Base-by-base conservation (phyloP, 1,140 invertebrate species). In the Limonius californicus region DNA sequence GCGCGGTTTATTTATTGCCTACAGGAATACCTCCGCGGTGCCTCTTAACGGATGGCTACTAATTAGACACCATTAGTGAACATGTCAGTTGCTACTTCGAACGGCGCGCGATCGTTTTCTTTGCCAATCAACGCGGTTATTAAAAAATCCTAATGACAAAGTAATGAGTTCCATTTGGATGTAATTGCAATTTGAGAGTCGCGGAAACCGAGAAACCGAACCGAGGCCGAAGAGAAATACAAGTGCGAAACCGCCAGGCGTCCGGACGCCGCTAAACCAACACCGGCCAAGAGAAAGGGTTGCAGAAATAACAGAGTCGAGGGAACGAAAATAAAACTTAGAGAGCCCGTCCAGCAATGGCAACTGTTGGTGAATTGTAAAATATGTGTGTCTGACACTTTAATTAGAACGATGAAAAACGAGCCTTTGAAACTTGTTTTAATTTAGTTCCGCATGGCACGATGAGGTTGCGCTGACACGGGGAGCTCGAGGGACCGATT, bases 351-450 rank as follows among this genome's bases (percentile, higher is more conserved):
- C 62, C 57, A 20, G 39, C 50, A 54, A 55, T 54, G 55, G 42
- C 57, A 59, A 63, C 56, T 59, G 62, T 57, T 57, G 56, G 42
- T 56, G 59, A 63, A 69, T 63, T 65, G 65, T 67, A 69, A 69
- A 69, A 66, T 69, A 67, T 66, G 56, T 67, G 66, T 62, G 59
- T 30, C 63, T 69, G 68, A 69, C 68, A 67, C 50, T 69, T 69
- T 69, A 69, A 69, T 69, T 69, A 69, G 65, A 61, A 56, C 47
- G 61, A 65, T 69, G 68, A 69, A 68, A 69, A 69, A 69, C 61
- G 63, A 61, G 45, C 58, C 61, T 67, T 69, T 65, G 65, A 63
- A 64, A 65, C 42, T 62, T 64, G 62, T 65, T 68, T 68, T 69
- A 67, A 69, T 67, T 67, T 62, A 67, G 57, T 69, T 57, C 55